Conservation (phyloP, 23 tunicate species). For the Clavelina lepadiformis region DNA sequence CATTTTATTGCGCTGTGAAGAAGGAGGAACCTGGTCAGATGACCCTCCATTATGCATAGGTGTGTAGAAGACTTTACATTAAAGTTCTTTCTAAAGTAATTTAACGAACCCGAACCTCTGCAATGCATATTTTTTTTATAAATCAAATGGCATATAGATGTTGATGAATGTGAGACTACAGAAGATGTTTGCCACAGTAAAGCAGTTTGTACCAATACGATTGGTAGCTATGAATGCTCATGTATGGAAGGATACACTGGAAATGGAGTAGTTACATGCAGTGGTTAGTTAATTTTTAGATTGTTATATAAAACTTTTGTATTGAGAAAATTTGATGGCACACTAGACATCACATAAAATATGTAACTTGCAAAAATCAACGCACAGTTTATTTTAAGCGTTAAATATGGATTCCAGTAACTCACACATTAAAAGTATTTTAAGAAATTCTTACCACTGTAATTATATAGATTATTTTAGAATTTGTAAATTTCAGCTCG, state of each 20-base stretch:
- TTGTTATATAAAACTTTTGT: too few species aligned
- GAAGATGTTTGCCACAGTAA: conserved; percentile 18
- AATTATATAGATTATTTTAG: too few species aligned
- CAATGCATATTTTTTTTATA: neutral
- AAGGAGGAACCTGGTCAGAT: conserved; percentile 33
- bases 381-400: too few species aligned
- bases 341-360: too few species aligned
- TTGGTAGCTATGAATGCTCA: conserved; percentile 34
- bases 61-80: conserved; percentile 4
- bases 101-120: neutral
- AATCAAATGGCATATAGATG: conserved; percentile 18
- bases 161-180: conserved; percentile 41
- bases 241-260: conserved; percentile 48
- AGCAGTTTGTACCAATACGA: conserved; percentile 33
- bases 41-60: conserved; percentile 38
- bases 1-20: conserved; percentile 2
- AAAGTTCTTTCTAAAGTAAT: neutral
- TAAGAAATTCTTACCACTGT: too few species aligned
- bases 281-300: conserved; percentile 23
- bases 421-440: too few species aligned
- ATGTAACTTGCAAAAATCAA: too few species aligned
- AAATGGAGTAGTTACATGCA: conserved; percentile 32
- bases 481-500: conserved; percentile 5
- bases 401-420: too few species aligned
- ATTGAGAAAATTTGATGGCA: too few species aligned